Conservation (phyloP, 2,888 invertebrate species). For the Epinotia bilunana region DNA sequence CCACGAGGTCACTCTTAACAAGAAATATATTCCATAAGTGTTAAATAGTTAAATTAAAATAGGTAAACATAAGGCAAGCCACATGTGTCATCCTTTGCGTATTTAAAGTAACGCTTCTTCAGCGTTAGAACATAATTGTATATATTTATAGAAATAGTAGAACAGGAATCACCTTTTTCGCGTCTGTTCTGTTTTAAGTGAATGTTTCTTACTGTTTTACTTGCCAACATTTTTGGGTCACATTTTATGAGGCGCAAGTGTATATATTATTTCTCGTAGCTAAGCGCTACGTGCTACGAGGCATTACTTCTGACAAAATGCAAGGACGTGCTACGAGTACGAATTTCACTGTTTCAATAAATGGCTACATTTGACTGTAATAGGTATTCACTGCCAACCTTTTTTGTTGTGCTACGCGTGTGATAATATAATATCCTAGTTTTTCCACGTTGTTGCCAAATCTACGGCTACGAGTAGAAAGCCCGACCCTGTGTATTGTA, state of each 20-base stretch:
- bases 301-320: constrained; percentile 15
- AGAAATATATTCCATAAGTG: neutral
- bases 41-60: neutral
- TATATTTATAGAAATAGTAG: neutral
- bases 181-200: neutral
- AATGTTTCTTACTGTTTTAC: neutral
- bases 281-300: constrained; percentile 13
- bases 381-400: neutral
- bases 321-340: constrained; percentile 38
- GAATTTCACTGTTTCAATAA: constrained; percentile 13
- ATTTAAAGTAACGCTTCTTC: neutral
- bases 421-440: neutral
- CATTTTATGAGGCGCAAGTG: constrained; percentile 5
- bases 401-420: neutral
- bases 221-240: neutral
- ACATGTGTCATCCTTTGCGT: neutral
- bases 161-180: neutral
- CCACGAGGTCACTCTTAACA: constrained; percentile 57
- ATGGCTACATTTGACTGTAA: constrained; percentile 4
- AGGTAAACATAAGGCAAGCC: neutral
- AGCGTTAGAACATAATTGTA: neutral
- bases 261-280: constrained; percentile 8
- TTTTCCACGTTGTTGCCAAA: neutral
- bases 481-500: neutral
- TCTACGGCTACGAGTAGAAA: neutral